Evolutionary conservation across 2,797 vertebrate species (phyloP).

Genomic region (Mormyrus hasselquistii): DNA sequence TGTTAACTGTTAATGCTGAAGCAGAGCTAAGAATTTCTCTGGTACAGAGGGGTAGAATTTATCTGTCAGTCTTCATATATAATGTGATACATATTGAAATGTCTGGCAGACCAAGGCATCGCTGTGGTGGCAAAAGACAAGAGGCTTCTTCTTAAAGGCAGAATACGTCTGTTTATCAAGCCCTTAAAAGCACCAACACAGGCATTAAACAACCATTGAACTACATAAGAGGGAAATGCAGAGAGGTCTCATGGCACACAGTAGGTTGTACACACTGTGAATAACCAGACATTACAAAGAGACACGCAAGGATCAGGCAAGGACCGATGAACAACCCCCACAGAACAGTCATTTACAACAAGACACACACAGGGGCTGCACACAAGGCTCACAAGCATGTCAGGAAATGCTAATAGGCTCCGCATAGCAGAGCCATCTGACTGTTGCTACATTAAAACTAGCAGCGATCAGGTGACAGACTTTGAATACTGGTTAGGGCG

Average conservation of each 20-base stretch:
- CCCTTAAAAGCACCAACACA: not conserved
- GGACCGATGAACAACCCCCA: not conserved
- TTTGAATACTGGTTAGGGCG: not conserved
- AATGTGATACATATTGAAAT: not conserved
- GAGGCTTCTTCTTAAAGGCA: not conserved
- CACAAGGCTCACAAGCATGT: not conserved
- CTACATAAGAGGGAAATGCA: not conserved
- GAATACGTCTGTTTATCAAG: not conserved
- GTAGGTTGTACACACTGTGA: not conserved
- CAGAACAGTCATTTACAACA: not conserved
- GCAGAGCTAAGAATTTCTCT: not conserved
- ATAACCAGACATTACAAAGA: not conserved
- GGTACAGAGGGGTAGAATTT: not conserved
- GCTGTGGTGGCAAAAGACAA: not conserved
- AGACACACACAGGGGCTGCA: not conserved
- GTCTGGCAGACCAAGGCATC: not conserved
- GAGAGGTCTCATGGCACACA: not conserved
- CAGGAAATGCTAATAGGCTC: not conserved
- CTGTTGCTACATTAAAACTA: not conserved
- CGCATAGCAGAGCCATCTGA: not conserved
- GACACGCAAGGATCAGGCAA: not conserved
- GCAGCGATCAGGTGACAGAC: not conserved
- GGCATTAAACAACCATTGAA: not conserved
- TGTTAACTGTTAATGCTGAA: not conserved
- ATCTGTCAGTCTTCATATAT: not conserved